Base-by-base conservation (phyloP, 2,113 vertebrate genomes). In the Pelodiscus sinensis region DNA sequence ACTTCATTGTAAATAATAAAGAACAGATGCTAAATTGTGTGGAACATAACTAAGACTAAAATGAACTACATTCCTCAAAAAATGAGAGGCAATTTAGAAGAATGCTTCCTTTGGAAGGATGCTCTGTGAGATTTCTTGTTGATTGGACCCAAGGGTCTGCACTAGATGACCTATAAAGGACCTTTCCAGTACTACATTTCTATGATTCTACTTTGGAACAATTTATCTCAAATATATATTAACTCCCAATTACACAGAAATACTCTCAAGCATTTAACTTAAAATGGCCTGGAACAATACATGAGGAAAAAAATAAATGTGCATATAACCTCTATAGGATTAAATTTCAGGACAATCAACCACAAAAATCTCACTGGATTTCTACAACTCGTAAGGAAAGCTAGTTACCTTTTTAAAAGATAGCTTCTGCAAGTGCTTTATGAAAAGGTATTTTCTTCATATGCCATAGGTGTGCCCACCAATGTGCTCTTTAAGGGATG, bases 401-500 rank as follows among this genome's bases (percentile, higher is more conserved):
- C 35, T 71, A 35, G n/a, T 71, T 71, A 35, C 16, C 31, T 71
- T 71, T 71, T 71, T 35, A 71, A 71, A 2, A 14, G 54, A 2
- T 2, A 18, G 31, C n/a, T 2, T 22, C 54, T 86, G 27, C 16
- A 13, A 71, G 22, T 16, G 24, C 27, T 18, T 22, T 54, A 54
- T 5, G 0, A 5, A 71, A 19, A 9, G n/a, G 75, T 44, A 11
- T 16, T 16, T 50, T 21, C 16, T 73, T 21, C 4, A 21, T 58
- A 50, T 60, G 10, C 13, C 21, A 35, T 27, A 27, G 5, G 1
- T 35, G 55, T 1, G 19, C 0, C 12, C 50, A 1, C 1, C 16
- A 4, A 29, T 60, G 24, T 79, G 79, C 1, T 6, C 19, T 54
- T 29, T 7, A 3, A 1, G 8, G 78, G 21, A 68, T 35, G 29